Conservation (phyloP, 2,113 vertebrate genomes). For the Apus apus region DNA sequence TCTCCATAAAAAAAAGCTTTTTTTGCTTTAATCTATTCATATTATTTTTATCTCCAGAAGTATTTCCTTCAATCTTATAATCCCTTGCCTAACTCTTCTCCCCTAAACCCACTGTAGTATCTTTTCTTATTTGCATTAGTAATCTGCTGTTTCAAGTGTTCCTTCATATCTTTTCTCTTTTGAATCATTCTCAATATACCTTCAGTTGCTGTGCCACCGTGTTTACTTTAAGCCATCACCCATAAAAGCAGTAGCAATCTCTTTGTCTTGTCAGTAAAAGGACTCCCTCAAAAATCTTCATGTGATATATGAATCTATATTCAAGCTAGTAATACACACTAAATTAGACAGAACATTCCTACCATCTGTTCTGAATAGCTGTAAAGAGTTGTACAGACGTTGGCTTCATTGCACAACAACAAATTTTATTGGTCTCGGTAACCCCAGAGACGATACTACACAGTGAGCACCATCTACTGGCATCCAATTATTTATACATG, state of each 20-base stretch:
- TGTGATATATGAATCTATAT: slow-evolving; percentile 16
- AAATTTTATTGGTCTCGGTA: slow-evolving; percentile 24
- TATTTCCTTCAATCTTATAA: background rate
- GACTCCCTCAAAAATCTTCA: slow-evolving; percentile 4
- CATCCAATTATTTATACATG: slow-evolving; percentile 13
- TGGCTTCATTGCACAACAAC: background rate
- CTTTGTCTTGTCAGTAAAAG: background rate
- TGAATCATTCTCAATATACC: background rate
- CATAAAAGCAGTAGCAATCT: background rate
- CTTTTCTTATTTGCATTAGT: background rate
- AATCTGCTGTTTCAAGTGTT: background rate
- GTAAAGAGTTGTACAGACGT: slow-evolving; percentile 19
- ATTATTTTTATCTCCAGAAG: background rate
- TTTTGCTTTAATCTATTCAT: background rate
- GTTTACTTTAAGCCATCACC: background rate
- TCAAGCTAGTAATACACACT: slow-evolving; percentile 32
- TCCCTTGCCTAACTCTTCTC: background rate
- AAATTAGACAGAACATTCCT: slow-evolving; percentile 52
- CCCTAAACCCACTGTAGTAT: background rate
- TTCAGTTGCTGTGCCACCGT: background rate
- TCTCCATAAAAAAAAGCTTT: background rate
- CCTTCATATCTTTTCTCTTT: background rate
- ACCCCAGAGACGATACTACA: slow-evolving; percentile 31
- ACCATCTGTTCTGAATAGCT: slow-evolving; percentile 54
- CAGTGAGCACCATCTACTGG: slow-evolving; percentile 61